Base-by-base conservation (phyloP, 2,113 vertebrate species). In the Paramormyrops kingsleyae region DNA sequence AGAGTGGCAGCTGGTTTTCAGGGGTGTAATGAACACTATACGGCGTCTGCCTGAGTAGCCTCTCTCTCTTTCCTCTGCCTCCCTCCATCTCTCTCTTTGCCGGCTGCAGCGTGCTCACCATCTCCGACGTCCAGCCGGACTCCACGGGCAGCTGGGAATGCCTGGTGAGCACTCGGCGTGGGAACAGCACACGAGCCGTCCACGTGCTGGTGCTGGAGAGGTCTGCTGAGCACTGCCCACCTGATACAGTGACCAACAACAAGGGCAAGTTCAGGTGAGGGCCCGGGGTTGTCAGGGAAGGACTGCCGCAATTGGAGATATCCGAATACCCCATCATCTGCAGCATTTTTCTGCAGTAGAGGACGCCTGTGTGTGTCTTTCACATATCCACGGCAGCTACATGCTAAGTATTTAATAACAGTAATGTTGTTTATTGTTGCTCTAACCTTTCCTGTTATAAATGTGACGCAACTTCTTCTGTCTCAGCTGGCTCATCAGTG, bases 81-180 rank as follows among this genome's bases (percentile, higher is more conserved):
- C 83, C n/a, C 56, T 39, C 88, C 13, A 77, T 62, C 88, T 9
- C 2, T 56, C 42, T 52, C 1, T 42, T n/a, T 62, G 24, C 83
- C 2, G n/a, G 91, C 92, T 90, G 13, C 95, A 99, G 99, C 56
- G 97, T 96, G 0, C 92, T 99, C 94, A 99, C 97, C 77, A 98
- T 99, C 94, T 98, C 97, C 53, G 98, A 98, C 94, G 98, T 99
- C 93, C 98, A 99, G 94, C 97, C 97, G 77, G 98, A 96, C 88
- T 98, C 98, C 24, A 98, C 97, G 1, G 99, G 99, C 83, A 98
- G 97, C 92, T 99, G 98, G 98, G 98, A 99, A 88, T 99, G 99
- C 89, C 97, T 96, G 0, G 96, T 99, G 15, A 95, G 97, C 91
- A 98, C 97, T 1, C 97, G 97, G 92, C 96, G 98, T 49, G 98